Conservation (phyloP, 2,113 vertebrate species). For the Lepidothrix coronata region DNA sequence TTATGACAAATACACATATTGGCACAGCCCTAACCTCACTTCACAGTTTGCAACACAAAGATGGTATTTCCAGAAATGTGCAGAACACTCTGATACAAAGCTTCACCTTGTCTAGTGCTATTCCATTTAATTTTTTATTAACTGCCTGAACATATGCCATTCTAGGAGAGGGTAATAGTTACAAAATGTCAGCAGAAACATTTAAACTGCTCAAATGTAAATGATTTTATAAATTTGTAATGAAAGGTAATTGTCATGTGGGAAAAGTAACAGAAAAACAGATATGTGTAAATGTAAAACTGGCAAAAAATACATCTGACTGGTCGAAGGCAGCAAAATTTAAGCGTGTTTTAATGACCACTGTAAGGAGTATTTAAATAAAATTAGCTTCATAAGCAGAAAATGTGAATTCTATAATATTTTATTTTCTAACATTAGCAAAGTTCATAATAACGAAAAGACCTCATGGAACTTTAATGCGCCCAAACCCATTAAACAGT, state of each 20-base stretch:
- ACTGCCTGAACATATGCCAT: slow-evolving; percentile 90
- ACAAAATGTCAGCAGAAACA: slow-evolving; percentile 97
- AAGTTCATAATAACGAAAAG: slow-evolving; percentile 78
- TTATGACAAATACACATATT: slow-evolving; percentile 82
- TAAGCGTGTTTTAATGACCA: slow-evolving; percentile 79
- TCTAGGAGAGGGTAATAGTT: slow-evolving; percentile 90
- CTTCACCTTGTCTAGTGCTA: slow-evolving; percentile 81
- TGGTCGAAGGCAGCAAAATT: slow-evolving; percentile 70
- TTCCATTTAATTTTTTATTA: slow-evolving; percentile 89
- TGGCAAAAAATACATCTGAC: slow-evolving; percentile 72
- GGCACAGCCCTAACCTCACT: slow-evolving; percentile 79
- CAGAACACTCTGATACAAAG: slow-evolving; percentile 71
- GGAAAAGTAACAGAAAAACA: slow-evolving; percentile 83
- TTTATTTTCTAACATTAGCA: slow-evolving; percentile 82
- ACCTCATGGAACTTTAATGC: slow-evolving; percentile 78
- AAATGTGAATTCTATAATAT: slow-evolving; percentile 83
- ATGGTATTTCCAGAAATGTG: slow-evolving; percentile 82
- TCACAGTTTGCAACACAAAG: slow-evolving; percentile 81
- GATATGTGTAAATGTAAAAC: slow-evolving; percentile 76
- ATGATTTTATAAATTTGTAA: slow-evolving; percentile 96
- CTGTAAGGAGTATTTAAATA: slow-evolving; percentile 79
- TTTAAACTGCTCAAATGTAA: slow-evolving; percentile 88
- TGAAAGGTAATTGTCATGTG: slow-evolving; percentile 92
- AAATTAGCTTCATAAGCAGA: slow-evolving; percentile 76
- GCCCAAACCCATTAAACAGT: slow-evolving; percentile 70